Base-by-base conservation (phyloP, 2,113 vertebrate species). In the Eublepharis macularius region DNA sequence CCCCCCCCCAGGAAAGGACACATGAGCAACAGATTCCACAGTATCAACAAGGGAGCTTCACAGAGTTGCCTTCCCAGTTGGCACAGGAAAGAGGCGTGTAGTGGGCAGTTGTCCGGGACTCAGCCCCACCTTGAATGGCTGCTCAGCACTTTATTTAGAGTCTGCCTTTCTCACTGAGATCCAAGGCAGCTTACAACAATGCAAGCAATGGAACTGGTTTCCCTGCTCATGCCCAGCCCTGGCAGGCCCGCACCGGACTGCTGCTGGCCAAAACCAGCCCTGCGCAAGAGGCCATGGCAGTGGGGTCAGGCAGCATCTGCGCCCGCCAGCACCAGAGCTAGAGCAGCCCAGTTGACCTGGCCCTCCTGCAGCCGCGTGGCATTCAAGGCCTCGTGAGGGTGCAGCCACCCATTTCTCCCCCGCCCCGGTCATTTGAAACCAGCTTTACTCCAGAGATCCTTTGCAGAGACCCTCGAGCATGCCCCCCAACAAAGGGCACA, bases 151-250 rank as follows among this genome's bases (percentile, higher is more conserved):
- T 29, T 4, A 13, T 45, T 32, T 49, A 14, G 12, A 17, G n/a
- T n/a, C n/a, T n/a, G n/a, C n/a, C n/a, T n/a, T n/a, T n/a, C n/a
- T n/a, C n/a, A n/a, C n/a, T n/a, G n/a, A n/a, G n/a, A n/a, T n/a
- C n/a, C n/a, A n/a, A n/a, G n/a, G n/a, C n/a, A n/a, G n/a, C n/a
- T n/a, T n/a, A n/a, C n/a, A n/a, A n/a, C 63, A 49, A 29, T 80
- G 39, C 80, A 91, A 41, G 69, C 69, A 21, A 77, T 80, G 84
- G 21, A 91, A 85, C 81, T 66, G 66, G 87, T 87, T 92, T 75
- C 78, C n/a, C 26, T 54, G 60, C 63, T 81, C 43, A 74, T 41
- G 73, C 0, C 4, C 2, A 80, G 81, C 63, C 66, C 26, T 26
- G 65, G 82, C 47, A 10, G 45, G 76, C 54, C 47, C 51, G 14